Conservation (phyloP, 2,888 invertebrate species). For the Andrena fulva region DNA sequence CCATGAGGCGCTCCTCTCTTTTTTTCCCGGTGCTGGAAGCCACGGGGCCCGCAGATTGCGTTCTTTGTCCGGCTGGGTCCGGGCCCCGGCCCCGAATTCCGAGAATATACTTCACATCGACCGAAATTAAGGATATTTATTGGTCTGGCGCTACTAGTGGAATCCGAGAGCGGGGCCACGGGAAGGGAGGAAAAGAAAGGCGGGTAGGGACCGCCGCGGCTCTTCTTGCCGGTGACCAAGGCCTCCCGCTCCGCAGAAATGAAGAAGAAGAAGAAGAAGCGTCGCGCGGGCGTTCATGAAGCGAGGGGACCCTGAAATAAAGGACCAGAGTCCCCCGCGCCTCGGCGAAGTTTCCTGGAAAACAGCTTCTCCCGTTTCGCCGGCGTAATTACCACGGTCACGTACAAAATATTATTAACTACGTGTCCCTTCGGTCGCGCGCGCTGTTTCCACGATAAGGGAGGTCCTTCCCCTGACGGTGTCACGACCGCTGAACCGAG, state of each 20-base stretch:
- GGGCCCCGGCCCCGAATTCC: constrained; percentile 73
- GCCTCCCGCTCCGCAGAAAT: constrained; percentile 74
- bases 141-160: constrained; percentile 80
- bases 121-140: constrained; percentile 82
- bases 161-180: constrained; percentile 74
- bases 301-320: constrained; percentile 23
- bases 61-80: constrained; percentile 71
- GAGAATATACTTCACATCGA: constrained; percentile 80
- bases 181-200: constrained; percentile 7
- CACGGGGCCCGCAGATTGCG: constrained; percentile 62
- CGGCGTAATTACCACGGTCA: constrained; percentile 49
- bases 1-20: constrained; percentile 50
- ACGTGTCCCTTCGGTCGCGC: constrained; percentile 30
- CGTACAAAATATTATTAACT: constrained; percentile 49
- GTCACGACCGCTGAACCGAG: background rate
- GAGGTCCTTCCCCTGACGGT: constrained; percentile 24
- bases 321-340: constrained; percentile 3
- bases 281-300: constrained; percentile 43
- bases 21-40: constrained; percentile 41
- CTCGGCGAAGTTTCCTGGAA: constrained; percentile 30
- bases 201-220: constrained; percentile 16
- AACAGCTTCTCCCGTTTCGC: constrained; percentile 24
- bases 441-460: constrained; percentile 8
- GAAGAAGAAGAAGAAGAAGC: constrained; percentile 60
- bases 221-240: constrained; percentile 42